Evolutionary conservation across 2,113 vertebrate genomes (phyloP).

Genomic region (Lepidiolamprologus cunningtoni): DNA sequence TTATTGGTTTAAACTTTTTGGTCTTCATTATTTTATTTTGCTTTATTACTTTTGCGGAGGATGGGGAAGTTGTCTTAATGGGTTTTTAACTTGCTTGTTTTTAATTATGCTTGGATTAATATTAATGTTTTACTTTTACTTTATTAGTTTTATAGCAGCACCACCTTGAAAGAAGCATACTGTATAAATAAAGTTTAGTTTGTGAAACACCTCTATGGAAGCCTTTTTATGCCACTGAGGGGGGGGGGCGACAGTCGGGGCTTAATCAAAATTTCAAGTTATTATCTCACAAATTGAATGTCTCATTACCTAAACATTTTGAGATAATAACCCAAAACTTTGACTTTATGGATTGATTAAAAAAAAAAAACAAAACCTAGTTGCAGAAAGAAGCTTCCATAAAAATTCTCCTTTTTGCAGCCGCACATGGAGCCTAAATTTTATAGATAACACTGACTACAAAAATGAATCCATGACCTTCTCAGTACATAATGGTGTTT

Average conservation of each 20-base stretch:
- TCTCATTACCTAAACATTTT: background rate
- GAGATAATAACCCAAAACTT: background rate
- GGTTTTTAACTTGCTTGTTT: background rate
- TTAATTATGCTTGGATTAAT: background rate
- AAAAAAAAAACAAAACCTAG: rapidly evolving
- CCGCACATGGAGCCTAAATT: background rate
- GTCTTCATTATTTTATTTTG: background rate
- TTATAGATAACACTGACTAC: background rate
- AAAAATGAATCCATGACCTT: background rate
- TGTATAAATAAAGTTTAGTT: background rate
- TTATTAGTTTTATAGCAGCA: background rate
- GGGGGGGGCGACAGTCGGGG: background rate
- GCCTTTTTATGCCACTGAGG: background rate
- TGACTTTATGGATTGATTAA: background rate
- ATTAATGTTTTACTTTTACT: background rate
- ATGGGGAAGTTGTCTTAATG: background rate
- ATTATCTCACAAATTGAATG: background rate
- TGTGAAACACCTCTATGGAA: background rate
- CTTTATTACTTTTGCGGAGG: background rate
- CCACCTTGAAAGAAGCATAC: background rate
- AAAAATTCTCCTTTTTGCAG: background rate
- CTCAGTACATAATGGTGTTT: background rate
- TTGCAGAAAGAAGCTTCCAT: background rate
- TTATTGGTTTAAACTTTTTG: background rate
- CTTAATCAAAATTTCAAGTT: background rate